A percentile compares a stretch with the other conserved stretches of the same genome.
These are phyloP conservation scores for Idaea dimidiata DNA, from an alignment of 2,888 invertebrate species.

Conservation along the genomic window DNA sequence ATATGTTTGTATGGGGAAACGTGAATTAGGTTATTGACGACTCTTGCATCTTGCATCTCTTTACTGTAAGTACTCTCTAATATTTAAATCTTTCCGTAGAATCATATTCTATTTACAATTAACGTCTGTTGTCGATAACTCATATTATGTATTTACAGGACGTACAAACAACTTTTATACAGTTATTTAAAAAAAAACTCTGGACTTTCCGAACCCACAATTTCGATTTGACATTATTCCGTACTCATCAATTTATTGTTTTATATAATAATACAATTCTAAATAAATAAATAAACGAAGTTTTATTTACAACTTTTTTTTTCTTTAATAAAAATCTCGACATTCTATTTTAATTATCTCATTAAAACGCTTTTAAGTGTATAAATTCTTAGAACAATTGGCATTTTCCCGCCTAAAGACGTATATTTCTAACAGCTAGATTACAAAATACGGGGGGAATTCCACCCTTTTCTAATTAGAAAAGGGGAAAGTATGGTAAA, in stretches of 20 bases:
- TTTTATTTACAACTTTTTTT: constrained; percentile 37
- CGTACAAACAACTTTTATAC: neutral
- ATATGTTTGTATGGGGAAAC: too few species aligned
- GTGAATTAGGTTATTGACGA: neutral
- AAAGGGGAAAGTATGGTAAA: constrained; percentile 22
- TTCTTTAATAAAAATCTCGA: constrained; percentile 16
- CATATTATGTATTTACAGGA: constrained; percentile 40
- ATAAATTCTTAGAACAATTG: constrained; percentile 8
- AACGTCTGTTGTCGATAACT: constrained; percentile 26
- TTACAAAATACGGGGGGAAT: constrained; percentile 15
- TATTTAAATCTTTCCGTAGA: constrained; percentile 6
- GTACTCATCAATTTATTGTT: constrained; percentile 9
- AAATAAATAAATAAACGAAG: constrained; percentile 35
- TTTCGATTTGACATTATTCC: constrained; percentile 14
- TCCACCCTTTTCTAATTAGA: too few species aligned
- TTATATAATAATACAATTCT: constrained; percentile 16
- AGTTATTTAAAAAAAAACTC: neutral
- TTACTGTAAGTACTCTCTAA: constrained; percentile 12
- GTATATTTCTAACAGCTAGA: constrained; percentile 14
- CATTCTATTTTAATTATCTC: constrained; percentile 17
- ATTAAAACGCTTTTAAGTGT: constrained; percentile 2
- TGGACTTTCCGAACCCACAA: constrained; percentile 3
- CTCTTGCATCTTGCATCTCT: neutral
- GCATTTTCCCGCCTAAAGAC: constrained; percentile 17
- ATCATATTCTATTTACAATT: constrained; percentile 26